Conservation (phyloP, 2,888 invertebrate genomes). For the Dichetophora obliterata region DNA sequence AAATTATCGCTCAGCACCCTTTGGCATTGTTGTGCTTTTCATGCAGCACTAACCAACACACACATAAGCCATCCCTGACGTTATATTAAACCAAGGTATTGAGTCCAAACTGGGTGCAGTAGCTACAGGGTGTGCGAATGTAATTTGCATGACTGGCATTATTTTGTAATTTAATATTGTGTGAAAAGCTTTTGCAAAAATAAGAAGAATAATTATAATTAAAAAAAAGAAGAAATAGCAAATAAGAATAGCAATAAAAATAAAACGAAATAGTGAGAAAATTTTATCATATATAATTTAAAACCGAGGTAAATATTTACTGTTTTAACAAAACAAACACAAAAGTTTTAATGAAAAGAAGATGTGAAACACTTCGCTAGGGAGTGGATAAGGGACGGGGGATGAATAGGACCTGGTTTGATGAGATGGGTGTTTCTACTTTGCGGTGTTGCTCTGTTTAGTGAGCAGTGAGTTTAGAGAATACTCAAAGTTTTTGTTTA, state of each 20-base stretch:
- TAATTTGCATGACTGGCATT: conserved; percentile 31
- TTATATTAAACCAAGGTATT: background rate
- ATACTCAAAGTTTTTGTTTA: too few relatives aligned
- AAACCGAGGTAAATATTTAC: too few relatives aligned
- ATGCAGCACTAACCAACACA: background rate
- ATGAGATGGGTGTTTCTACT: too few relatives aligned
- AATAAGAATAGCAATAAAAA: background rate
- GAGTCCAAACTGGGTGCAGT: conserved; percentile 13
- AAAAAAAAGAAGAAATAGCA: background rate
- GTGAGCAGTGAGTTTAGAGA: too few relatives aligned
- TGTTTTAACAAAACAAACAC: too few relatives aligned
- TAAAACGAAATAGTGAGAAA: too few relatives aligned
- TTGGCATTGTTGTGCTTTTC: background rate
- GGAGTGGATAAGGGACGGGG: too few relatives aligned
- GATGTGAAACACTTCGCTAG: too few relatives aligned
- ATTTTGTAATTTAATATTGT: conserved; percentile 32
- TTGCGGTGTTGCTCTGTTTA: too few relatives aligned
- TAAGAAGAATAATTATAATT: background rate
- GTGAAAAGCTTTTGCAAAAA: background rate
- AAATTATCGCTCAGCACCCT: background rate
- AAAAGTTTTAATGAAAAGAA: too few relatives aligned
- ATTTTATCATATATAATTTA: too few relatives aligned
- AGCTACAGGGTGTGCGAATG: conserved; percentile 15
- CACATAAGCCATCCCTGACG: background rate
- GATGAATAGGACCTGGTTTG: too few relatives aligned